phyloP scores from a whole-genome alignment of 2,797 vertebrate species.

The Propithecus deckenii region DNA sequence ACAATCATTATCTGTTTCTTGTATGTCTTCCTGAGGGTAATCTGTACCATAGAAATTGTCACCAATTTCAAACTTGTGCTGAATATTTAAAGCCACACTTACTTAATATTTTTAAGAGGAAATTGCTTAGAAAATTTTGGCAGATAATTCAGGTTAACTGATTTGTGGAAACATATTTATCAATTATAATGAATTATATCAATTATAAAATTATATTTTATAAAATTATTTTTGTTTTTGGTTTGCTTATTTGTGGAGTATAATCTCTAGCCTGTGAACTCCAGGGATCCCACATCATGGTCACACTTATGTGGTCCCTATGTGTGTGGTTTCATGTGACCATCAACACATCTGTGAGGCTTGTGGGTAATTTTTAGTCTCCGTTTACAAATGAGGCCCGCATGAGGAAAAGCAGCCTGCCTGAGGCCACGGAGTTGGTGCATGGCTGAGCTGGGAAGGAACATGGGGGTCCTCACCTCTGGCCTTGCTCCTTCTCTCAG shows the following conservation, averaged over 20 bases:
- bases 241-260: not conserved
- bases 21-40: not conserved
- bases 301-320: not conserved
- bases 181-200: not conserved
- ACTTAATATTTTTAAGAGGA: not conserved
- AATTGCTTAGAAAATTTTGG: not conserved
- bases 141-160: not conserved
- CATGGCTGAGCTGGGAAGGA: not conserved
- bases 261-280: not conserved
- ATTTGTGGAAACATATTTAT: not conserved
- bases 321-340: not conserved
- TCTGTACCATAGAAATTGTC: not conserved
- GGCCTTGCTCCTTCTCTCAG: too few relatives aligned
- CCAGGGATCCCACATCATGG: not conserved
- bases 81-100: not conserved
- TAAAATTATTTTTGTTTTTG: not conserved
- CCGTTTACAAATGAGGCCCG: not conserved
- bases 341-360: not conserved
- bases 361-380: not conserved
- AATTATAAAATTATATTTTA: not conserved
- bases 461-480: fast-evolving
- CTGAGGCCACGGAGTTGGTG: not conserved
- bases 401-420: not conserved
- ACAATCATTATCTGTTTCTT: not conserved
- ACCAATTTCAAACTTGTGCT: not conserved